A percentile compares a stretch with the other conserved stretches of the same genome.
Evolutionary conservation across 2,113 vertebrate species (phyloP).

Genomic region (Callipepla californica): DNA sequence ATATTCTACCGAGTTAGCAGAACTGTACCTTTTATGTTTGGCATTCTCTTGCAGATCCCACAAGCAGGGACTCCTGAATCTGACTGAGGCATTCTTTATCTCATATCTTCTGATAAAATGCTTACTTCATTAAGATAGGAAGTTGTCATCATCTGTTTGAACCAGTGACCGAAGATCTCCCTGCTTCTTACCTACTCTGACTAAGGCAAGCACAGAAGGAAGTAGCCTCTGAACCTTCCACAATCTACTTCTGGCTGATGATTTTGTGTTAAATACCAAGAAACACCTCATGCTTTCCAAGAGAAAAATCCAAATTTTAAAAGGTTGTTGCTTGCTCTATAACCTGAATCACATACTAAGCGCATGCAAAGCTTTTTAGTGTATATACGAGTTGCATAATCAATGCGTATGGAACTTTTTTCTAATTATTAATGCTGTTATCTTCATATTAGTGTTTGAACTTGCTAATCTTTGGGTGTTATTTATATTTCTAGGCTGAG

Average conservation of each 20-base stretch:
- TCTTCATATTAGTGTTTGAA: neutral
- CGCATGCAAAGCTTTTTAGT: neutral
- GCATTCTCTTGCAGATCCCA: neutral
- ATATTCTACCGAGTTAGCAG: neutral
- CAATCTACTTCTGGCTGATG: neutral
- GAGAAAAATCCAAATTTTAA: neutral
- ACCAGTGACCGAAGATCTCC: neutral
- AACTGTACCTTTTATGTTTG: neutral
- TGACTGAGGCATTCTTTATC: neutral
- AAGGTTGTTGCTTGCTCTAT: neutral
- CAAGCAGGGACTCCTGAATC: neutral
- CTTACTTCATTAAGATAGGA: neutral
- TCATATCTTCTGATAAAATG: neutral
- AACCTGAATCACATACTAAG: neutral
- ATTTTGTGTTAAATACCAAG: neutral
- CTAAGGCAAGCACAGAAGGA: neutral
- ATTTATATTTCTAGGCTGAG: conserved; percentile 1
- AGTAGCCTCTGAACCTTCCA: too few relatives aligned
- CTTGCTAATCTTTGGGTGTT: neutral
- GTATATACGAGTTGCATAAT: neutral
- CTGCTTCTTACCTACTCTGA: neutral
- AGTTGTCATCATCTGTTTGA: neutral
- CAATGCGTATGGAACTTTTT: neutral
- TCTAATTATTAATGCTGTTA: neutral
- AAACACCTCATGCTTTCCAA: neutral